Percentiles rank a stretch among this genome's conserved stretches.
These are phyloP conservation scores for Mycalesis mineus DNA, from an alignment of 2,888 invertebrate species.

Conservation along the genomic window DNA sequence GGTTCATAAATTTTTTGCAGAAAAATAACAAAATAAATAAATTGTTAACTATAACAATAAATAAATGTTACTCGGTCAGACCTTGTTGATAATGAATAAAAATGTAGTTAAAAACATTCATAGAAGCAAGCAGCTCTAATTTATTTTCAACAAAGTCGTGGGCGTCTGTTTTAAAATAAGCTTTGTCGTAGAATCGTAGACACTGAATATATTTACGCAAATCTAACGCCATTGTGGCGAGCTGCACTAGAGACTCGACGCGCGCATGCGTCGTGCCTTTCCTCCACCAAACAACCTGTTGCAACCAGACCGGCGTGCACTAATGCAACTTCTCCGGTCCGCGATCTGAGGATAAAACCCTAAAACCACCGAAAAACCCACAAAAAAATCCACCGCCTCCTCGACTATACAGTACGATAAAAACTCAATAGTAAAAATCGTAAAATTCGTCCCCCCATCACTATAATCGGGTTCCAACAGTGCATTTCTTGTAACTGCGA, in stretches of 20 bases:
- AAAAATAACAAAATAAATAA: too few relatives aligned
- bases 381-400: slow-evolving; percentile 23
- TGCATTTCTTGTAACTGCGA: slow-evolving; percentile 50
- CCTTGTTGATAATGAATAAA: too few relatives aligned
- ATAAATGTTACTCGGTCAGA: too few relatives aligned
- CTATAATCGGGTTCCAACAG: slow-evolving; percentile 19
- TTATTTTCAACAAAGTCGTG: too few relatives aligned
- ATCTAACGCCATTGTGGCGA: slow-evolving; percentile 54
- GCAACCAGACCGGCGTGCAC: slow-evolving; percentile 72
- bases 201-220: not conserved
- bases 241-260: slow-evolving; percentile 46
- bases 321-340: slow-evolving; percentile 61
- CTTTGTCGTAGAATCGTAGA: not conserved
- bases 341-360: slow-evolving; percentile 44
- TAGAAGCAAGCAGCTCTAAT: too few relatives aligned
- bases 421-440: not conserved
- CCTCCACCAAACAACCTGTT: slow-evolving; percentile 74
- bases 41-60: too few relatives aligned
- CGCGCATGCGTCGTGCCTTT: slow-evolving; percentile 57
- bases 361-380: slow-evolving; percentile 29
- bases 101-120: too few relatives aligned
- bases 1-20: too few relatives aligned
- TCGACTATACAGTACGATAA: slow-evolving; percentile 27
- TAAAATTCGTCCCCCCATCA: not conserved
- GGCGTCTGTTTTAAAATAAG: not conserved